These are phyloP conservation scores for Notocelia uddmanniana DNA, from an alignment of 2,888 invertebrate genomes.

Conservation along the genomic window DNA sequence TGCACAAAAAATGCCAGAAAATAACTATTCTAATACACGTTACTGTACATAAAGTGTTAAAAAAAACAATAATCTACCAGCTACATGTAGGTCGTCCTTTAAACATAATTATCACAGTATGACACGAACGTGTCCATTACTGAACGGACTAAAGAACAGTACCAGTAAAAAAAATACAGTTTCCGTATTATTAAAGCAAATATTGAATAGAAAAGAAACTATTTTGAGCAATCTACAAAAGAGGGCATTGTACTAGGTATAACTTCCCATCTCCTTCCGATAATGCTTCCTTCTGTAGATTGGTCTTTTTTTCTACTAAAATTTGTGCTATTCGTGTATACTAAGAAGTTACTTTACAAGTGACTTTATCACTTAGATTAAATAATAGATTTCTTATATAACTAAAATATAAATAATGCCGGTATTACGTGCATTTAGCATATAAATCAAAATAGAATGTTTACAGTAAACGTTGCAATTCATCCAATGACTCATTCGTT, in stretches of 20 bases:
- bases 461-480: background rate
- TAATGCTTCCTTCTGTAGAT: conserved; percentile 1
- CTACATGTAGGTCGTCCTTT: conserved; percentile 28
- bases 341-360: conserved; percentile 21
- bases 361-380: conserved; percentile 35
- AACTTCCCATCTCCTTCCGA: background rate
- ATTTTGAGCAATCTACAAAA: conserved; percentile 7
- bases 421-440: conserved; percentile 36
- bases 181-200: conserved; percentile 14
- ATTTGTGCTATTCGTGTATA: conserved; percentile 41
- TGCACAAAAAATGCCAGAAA: conserved; percentile 53
- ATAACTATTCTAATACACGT: conserved; percentile 51
- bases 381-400: conserved; percentile 36
- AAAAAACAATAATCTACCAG: conserved; percentile 40
- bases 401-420: conserved; percentile 45
- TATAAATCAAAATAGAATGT: conserved; percentile 23
- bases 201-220: background rate
- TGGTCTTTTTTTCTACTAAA: conserved; percentile 20
- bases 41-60: conserved; percentile 49
- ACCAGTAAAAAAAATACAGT: conserved; percentile 28
- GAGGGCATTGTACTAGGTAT: background rate
- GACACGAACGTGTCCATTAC: conserved; percentile 40
- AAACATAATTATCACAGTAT: conserved; percentile 44
- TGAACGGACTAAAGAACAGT: conserved; percentile 26
- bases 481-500: background rate